These are phyloP conservation scores for Cotesia congregata DNA, from an alignment of 2,888 invertebrate species.

Conservation along the genomic window DNA sequence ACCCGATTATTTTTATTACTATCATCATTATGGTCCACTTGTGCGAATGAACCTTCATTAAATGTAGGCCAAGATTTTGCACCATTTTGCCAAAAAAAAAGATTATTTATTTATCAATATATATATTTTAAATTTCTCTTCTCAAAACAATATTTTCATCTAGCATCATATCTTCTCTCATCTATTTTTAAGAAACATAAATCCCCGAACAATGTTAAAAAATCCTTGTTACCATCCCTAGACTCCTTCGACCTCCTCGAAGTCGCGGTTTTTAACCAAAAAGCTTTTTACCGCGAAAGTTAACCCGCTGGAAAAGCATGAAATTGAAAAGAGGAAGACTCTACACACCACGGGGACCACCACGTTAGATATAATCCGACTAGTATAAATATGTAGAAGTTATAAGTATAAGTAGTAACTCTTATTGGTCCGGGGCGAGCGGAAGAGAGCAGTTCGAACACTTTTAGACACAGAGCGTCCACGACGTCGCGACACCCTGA, in stretches of 20 bases:
- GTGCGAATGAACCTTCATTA: conserved; percentile 20
- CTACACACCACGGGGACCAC: too few relatives aligned
- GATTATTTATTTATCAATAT: background rate
- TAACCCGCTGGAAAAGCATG: too few relatives aligned
- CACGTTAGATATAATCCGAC: background rate
- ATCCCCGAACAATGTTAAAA: too few relatives aligned
- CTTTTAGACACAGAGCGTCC: conserved; percentile 68
- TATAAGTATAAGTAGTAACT: too few relatives aligned
- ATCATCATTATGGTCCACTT: conserved; percentile 26
- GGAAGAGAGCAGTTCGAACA: conserved; percentile 60
- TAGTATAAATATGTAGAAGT: too few relatives aligned
- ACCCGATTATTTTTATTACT: conserved; percentile 6
- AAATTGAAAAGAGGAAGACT: too few relatives aligned
- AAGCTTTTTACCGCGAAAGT: too few relatives aligned
- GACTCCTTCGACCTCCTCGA: too few relatives aligned
- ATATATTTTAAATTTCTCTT: conserved; percentile 7
- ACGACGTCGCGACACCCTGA: conserved; percentile 66
- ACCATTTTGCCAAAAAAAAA: conserved; percentile 33
- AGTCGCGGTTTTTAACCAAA: too few relatives aligned
- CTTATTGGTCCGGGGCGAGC: conserved; percentile 44
- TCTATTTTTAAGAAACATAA: background rate
- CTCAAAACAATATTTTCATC: background rate
- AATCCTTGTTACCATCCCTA: too few relatives aligned
- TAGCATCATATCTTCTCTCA: background rate
- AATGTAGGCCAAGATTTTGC: conserved; percentile 38